Evolutionary conservation across 2,113 vertebrate species (phyloP), one percentile per base, ranked within the genome.

Genomic region (Isurus oxyrinchus): DNA sequence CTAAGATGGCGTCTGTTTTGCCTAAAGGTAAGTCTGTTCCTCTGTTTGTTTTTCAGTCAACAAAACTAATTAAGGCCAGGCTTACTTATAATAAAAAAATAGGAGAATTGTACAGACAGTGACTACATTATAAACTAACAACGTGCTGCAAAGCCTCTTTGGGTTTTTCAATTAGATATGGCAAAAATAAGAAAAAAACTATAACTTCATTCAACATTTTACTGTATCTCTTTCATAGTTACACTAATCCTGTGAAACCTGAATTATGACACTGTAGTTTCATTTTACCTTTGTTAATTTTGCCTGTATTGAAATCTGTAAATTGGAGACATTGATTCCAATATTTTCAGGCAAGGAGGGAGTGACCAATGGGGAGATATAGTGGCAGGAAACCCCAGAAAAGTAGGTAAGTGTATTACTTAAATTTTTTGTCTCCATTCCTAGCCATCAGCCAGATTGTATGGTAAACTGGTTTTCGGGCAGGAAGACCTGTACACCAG

Each of bases 1-100:
- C 57, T 35, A 91, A 35, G 57, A 93, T 27, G 27, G 88, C 35
- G 57, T 16, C 55, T 91, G 88, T 59, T 61, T 91, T 61, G 55
- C 88, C 88, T n/a, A 93, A 93, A 61, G 88, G 88, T 93, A 93
- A 10, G 61, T 57, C 87, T 90, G 53, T 90, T 90, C 53, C 87
- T 31, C 87, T 57, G 87, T 90, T 55, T 59, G n/a, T 93, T 93
- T 93, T 93, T 61, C 55, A 35, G 35, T 61, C 31, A 21, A 93
- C 88, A 57, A 93, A 93, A 6, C 88, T 59, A 57, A 61, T 93
- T 35, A 93, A 31, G 57, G 57, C 0, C 55, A n/a, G 88, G 57
- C 88, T 61, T 31, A 35, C 55, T 91, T 91, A 16, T 91, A 93
- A 59, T 6, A 61, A 61, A 93, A 93, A 93, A 93, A 19, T n/a